These are phyloP conservation scores for Leptodactylus fuscus DNA, from an alignment of 2,113 vertebrate species.

Conservation along the genomic window DNA sequence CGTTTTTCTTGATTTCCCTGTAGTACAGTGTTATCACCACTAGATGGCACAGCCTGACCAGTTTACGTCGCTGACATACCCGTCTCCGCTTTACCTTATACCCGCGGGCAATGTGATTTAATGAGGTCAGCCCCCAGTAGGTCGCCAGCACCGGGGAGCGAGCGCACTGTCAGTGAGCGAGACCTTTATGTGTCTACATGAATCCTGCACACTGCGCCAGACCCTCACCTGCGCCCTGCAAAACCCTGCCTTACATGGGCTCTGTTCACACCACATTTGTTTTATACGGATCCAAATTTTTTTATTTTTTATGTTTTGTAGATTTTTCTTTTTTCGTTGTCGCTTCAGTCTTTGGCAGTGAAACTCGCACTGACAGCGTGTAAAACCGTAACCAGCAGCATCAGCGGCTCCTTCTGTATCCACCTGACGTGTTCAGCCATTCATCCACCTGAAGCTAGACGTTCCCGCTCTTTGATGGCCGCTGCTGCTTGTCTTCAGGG, in stretches of 20 bases:
- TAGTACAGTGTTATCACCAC: background rate
- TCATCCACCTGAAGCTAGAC: constrained; percentile 15
- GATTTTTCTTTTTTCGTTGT: too few relatives aligned
- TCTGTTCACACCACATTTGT: background rate
- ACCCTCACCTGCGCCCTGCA: background rate
- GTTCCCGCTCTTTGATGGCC: background rate
- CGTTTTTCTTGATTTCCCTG: too few relatives aligned
- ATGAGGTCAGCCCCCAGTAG: constrained; percentile 45
- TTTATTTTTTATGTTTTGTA: too few relatives aligned
- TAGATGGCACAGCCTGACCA: constrained; percentile 17
- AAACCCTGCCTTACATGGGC: too few relatives aligned
- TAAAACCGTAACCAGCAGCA: background rate
- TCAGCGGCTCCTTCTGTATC: background rate
- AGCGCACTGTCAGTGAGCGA: background rate
- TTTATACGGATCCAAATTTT: too few relatives aligned
- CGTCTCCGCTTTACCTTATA: too few relatives aligned
- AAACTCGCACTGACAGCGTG: background rate
- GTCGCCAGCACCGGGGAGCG: background rate
- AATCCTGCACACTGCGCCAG: background rate
- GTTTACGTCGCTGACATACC: background rate
- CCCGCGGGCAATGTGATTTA: constrained; percentile 29
- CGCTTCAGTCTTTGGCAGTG: background rate
- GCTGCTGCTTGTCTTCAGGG: background rate
- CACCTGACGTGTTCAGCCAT: constrained; percentile 29
- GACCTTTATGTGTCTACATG: background rate